Conservation (phyloP, 2,797 vertebrate genomes). For the Margarornis squamiger region DNA sequence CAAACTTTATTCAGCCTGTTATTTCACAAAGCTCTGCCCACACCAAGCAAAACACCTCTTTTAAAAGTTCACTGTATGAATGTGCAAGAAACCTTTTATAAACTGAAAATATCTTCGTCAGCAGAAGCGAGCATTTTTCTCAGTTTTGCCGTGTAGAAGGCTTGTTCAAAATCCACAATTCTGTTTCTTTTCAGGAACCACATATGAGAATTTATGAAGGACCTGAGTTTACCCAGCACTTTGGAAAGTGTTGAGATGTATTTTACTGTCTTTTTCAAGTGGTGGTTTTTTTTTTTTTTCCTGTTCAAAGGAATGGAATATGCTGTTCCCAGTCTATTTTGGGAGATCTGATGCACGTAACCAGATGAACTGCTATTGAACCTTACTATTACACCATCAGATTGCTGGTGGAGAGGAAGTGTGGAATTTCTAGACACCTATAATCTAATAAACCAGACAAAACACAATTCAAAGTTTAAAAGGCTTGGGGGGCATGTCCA, state of each 20-base stretch:
- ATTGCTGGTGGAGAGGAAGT: neutral
- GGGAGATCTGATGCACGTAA: neutral
- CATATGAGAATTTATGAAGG: neutral
- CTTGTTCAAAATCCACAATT: neutral
- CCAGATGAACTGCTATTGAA: slow-evolving; percentile 24
- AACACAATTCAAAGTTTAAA: neutral
- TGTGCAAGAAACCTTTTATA: neutral
- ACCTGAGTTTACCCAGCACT: neutral
- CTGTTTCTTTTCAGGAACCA: slow-evolving; percentile 1
- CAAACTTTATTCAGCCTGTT: neutral
- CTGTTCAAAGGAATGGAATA: slow-evolving; percentile 5
- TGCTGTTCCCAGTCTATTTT: neutral
- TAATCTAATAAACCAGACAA: neutral
- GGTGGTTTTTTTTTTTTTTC: neutral
- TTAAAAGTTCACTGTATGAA: neutral
- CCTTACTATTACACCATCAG: neutral
- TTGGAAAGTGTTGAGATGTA: neutral
- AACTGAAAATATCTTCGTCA: slow-evolving; percentile 11
- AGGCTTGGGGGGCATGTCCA: neutral
- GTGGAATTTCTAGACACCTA: neutral
- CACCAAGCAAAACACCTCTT: neutral
- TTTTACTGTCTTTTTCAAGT: neutral
- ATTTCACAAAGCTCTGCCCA: neutral
- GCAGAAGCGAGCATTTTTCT: neutral
- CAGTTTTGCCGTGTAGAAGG: neutral